These are phyloP conservation scores for Philaethria dido DNA, from an alignment of 2,888 invertebrate species.

Conservation along the genomic window DNA sequence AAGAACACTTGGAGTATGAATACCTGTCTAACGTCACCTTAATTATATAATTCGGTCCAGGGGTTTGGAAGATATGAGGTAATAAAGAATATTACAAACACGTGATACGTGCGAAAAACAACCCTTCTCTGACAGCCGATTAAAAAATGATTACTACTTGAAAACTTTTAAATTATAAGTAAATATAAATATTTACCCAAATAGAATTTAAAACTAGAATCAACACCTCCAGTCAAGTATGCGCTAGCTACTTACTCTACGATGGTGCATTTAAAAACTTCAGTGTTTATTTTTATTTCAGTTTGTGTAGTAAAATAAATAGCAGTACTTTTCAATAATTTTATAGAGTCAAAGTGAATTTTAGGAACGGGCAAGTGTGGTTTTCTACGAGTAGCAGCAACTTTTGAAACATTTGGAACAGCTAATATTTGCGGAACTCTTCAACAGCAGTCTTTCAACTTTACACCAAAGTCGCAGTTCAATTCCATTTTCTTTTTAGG, in stretches of 20 bases:
- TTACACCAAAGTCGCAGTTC: slow-evolving; percentile 54
- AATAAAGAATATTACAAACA: too few relatives aligned
- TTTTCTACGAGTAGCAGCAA: slow-evolving; percentile 17
- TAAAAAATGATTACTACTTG: too few relatives aligned
- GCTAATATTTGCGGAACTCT: slow-evolving; percentile 66
- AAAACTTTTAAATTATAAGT: background rate
- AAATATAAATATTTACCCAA: background rate
- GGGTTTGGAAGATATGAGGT: too few relatives aligned
- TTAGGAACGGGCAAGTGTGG: slow-evolving; percentile 11
- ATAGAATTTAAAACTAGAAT: too few relatives aligned
- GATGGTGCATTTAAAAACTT: background rate
- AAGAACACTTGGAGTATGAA: too few relatives aligned
- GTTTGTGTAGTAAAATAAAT: background rate
- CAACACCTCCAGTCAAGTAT: background rate
- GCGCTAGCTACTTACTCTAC: too few relatives aligned
- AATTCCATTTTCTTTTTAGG: slow-evolving; percentile 60
- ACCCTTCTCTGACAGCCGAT: too few relatives aligned
- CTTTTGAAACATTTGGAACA: slow-evolving; percentile 47
- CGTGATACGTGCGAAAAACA: too few relatives aligned
- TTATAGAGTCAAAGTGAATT: background rate
- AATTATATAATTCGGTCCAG: too few relatives aligned
- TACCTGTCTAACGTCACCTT: too few relatives aligned
- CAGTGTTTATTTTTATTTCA: background rate
- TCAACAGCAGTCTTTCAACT: slow-evolving; percentile 56
- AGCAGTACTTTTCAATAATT: background rate